Conservation (phyloP, 1,140 invertebrate genomes). For the Drosophila tropicalis region DNA sequence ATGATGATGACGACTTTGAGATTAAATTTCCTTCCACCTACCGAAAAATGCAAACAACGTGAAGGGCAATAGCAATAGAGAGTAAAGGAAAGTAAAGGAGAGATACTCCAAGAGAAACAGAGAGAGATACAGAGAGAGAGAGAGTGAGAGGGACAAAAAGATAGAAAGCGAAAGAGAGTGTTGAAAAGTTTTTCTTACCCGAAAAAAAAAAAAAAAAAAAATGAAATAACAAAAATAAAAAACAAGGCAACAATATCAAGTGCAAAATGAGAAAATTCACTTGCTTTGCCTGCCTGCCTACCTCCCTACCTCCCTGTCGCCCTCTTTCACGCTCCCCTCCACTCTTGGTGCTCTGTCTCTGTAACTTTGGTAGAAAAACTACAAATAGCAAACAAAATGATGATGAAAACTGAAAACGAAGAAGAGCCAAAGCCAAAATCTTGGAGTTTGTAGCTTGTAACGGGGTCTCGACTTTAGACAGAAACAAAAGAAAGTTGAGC, state of each 20-base stretch:
- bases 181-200: slow-evolving; percentile 60
- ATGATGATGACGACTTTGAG: slow-evolving; percentile 79
- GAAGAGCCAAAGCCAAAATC: slow-evolving; percentile 9
- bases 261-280: slow-evolving; percentile 81
- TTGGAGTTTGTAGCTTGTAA: slow-evolving; percentile 19
- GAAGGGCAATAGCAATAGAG: slow-evolving; percentile 13
- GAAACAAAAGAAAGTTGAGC: slow-evolving; percentile 58
- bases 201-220: slow-evolving; percentile 43
- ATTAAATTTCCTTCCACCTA: slow-evolving; percentile 79
- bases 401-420: slow-evolving; percentile 2
- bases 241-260: slow-evolving; percentile 71
- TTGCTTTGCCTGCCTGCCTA: slow-evolving; percentile 34
- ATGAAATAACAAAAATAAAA: slow-evolving; percentile 30
- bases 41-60: slow-evolving; percentile 72
- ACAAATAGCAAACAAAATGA: slow-evolving; percentile 36
- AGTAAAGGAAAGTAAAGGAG: slow-evolving; percentile 15
- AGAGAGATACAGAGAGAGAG: slow-evolving; percentile 14
- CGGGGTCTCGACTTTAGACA: slow-evolving; percentile 55
- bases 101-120: background rate
- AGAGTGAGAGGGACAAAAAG: background rate
- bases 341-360: background rate
- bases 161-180: slow-evolving; percentile 33
- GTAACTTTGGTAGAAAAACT: slow-evolving; percentile 33
- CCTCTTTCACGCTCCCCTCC: background rate
- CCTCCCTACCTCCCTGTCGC: background rate